Evolutionary conservation across 92 coral and sea anemone genomes (phyloP).

Genomic region (Phymanthus crucifer): DNA sequence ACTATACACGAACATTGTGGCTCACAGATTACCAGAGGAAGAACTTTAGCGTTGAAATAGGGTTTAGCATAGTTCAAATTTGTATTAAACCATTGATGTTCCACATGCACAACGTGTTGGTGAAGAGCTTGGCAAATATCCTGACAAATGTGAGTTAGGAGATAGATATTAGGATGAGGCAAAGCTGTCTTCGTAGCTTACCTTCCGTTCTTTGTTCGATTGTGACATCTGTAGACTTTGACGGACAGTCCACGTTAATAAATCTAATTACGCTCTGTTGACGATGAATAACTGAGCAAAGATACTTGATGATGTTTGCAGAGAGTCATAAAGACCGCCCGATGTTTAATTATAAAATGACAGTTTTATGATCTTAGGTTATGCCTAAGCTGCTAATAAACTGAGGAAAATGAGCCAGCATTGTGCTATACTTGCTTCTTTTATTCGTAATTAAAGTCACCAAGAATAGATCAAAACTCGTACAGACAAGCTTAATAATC

Average conservation of each 20-base stretch:
- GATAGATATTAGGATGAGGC: constrained; percentile 8
- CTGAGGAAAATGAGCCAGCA: neutral
- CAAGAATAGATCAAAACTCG: neutral
- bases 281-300: constrained; percentile 2
- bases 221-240: constrained; percentile 18
- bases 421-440: neutral
- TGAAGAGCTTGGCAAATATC: constrained; percentile 20
- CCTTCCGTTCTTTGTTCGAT: constrained; percentile 15
- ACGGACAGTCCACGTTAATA: constrained; percentile 29
- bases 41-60: neutral
- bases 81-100: neutral
- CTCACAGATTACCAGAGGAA: neutral
- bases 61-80: neutral
- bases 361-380: constrained; percentile 7
- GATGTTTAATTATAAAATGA: constrained; percentile 12
- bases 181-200: constrained; percentile 2
- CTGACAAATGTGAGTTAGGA: constrained; percentile 14
- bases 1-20: neutral
- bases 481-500: neutral
- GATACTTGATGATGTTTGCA: constrained; percentile 22
- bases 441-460: neutral
- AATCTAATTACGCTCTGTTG: constrained; percentile 31
- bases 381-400: neutral
- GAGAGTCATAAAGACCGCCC: constrained; percentile 9
- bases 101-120: constrained; percentile 32